Evolutionary conservation across 2,797 vertebrate genomes (phyloP).

Genomic region (Lagorchestes hirsutus): DNA sequence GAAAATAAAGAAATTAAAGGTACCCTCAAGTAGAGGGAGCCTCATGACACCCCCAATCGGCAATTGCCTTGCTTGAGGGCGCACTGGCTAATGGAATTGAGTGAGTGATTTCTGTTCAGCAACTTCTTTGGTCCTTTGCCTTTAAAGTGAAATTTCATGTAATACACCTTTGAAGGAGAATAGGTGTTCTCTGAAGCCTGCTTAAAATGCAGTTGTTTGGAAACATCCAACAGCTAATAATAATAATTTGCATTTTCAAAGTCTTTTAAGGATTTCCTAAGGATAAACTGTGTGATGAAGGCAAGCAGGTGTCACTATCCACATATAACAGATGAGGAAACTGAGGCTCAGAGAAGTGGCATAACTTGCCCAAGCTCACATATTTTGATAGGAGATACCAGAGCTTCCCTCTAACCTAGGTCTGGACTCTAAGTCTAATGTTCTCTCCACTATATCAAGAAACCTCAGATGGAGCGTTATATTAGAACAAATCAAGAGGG

Average conservation of each 20-base stretch:
- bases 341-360: background rate
- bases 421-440: background rate
- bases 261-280: background rate
- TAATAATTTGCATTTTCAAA: background rate
- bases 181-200: background rate
- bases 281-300: background rate
- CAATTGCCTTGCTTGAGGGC: slow-evolving; percentile 11
- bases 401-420: background rate
- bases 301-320: background rate
- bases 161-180: slow-evolving; percentile 43
- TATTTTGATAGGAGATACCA: background rate
- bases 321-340: background rate
- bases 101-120: slow-evolving; percentile 47
- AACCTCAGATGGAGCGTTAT: background rate
- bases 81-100: slow-evolving; percentile 65
- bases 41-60: background rate
- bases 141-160: slow-evolving; percentile 63
- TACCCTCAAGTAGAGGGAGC: background rate
- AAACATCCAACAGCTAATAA: background rate
- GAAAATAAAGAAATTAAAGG: background rate
- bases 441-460: background rate
- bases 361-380: background rate
- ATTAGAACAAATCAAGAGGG: background rate
- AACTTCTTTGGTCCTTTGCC: slow-evolving; percentile 47
- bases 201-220: background rate